These are phyloP conservation scores for Tenodera sinensis DNA, from an alignment of 2,888 invertebrate genomes.

Conservation along the genomic window DNA sequence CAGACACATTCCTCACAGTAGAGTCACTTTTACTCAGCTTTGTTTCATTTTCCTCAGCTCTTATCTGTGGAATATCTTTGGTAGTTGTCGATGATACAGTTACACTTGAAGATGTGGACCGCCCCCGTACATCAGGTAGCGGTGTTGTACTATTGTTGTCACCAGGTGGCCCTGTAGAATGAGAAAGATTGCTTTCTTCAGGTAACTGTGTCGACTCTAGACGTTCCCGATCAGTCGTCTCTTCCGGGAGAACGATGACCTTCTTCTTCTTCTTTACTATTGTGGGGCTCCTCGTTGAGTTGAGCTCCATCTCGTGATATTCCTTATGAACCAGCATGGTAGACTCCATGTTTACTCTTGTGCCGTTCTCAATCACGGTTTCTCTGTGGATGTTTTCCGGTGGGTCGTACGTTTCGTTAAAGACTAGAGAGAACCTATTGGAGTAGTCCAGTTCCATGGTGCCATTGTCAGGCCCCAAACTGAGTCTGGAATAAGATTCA, in stretches of 20 bases:
- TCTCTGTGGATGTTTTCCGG: background rate
- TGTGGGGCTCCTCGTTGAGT: background rate
- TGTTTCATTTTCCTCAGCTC: background rate
- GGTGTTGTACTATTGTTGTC: conserved; percentile 12
- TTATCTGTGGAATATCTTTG: background rate
- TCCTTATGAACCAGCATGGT: conserved; percentile 55
- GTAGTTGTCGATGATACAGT: background rate
- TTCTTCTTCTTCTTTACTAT: background rate
- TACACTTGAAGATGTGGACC: background rate
- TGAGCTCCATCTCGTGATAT: conserved; percentile 38
- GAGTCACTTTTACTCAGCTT: background rate
- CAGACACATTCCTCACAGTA: background rate
- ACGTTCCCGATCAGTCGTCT: no score
- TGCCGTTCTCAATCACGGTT: conserved; percentile 44
- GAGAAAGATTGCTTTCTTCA: background rate
- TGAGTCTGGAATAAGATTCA: background rate
- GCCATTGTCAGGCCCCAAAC: conserved; percentile 36
- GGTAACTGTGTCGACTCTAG: background rate
- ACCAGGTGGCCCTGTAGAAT: conserved; percentile 18
- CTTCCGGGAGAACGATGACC: background rate
- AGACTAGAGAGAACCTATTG: conserved; percentile 32
- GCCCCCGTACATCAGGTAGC: background rate
- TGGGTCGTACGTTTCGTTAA: conserved; percentile 2
- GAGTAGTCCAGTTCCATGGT: conserved; percentile 38
- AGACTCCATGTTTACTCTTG: conserved; percentile 49